Percentiles rank a stretch among this genome's conserved stretches.
Conservation (phyloP, 30 jellyfish, hydroid and myxozoan species). For the Aurelia aurita region DNA sequence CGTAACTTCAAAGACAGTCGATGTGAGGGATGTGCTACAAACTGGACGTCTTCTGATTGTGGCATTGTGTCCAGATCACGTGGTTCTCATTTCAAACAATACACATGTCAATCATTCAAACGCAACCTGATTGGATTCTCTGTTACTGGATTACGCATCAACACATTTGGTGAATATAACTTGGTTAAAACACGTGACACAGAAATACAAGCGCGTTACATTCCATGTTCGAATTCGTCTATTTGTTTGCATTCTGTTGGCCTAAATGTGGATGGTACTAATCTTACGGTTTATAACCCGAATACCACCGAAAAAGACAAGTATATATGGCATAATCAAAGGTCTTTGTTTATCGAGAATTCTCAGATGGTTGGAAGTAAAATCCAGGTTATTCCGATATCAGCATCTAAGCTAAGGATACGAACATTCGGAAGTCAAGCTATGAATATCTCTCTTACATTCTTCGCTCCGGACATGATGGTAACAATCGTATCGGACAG, state of each 20-base stretch:
- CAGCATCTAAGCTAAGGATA: constrained; percentile 18
- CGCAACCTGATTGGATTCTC: constrained; percentile 34
- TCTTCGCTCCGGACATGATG: constrained; percentile 32
- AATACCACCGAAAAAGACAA: constrained; percentile 23
- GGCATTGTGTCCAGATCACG: constrained; percentile 23
- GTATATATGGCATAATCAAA: constrained; percentile 25
- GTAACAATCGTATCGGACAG: constrained; percentile 27
- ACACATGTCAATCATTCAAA: constrained; percentile 59
- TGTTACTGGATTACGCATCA: constrained; percentile 6
- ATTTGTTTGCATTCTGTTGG: constrained; percentile 64
- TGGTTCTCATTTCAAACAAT: constrained; percentile 1
- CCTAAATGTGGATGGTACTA: constrained; percentile 10
- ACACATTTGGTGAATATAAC: constrained; percentile 38
- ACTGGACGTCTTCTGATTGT: constrained; percentile 61
- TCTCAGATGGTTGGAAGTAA: constrained; percentile 1
- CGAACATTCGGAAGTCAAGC: background rate
- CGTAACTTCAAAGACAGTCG: constrained; percentile 13
- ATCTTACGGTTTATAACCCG: constrained; percentile 59
- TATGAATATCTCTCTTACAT: constrained; percentile 21
- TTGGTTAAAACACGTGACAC: constrained; percentile 15
- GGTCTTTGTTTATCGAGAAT: background rate
- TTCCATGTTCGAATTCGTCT: constrained; percentile 36
- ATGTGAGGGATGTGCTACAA: constrained; percentile 45
- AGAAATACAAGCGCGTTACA: constrained; percentile 38
- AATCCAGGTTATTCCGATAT: constrained; percentile 20